Evolutionary conservation across 2,113 vertebrate genomes (phyloP), one percentile per base, ranked within the genome.

Genomic region (Acinonyx jubatus): DNA sequence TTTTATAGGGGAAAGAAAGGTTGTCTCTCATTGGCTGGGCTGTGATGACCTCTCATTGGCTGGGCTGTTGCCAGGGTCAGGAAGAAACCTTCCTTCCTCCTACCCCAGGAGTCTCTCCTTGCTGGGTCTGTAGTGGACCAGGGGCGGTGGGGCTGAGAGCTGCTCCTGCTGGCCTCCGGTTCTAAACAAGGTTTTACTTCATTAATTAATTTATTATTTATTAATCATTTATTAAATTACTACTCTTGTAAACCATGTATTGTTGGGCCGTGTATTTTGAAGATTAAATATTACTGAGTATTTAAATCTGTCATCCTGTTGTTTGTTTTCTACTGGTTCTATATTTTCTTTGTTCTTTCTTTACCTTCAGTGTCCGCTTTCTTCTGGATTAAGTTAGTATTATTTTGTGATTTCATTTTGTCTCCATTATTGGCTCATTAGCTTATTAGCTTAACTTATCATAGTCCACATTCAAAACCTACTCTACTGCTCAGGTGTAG

Each of bases 401-500:
- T 84, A 76, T 25, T 61, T 78, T 79, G 41, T 80, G 33, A 87
- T 80, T 96, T 76, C 41, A 21, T 52, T 81, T 55, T 80, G 38
- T 91, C 7, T 68, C 63, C 18, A 25, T 55, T 31, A 41, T 38
- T 69, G n/a, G 25, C n/a, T 79, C 33, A 61, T 69, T 89, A 52
- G 63, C 71, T 50, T 50, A 23, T 57, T 57, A 57, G 57, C 63
- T 41, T 78, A 25, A 65, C 57, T 65, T 55, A 27, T 0, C 36
- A 6, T 16, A 45, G 48, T 18, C 29, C 4, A 71, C 50, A 8
- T 80, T 29, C 15, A 33, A 14, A 48, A 33, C 0, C 14, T 18
- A 29, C 4, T 0, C 9, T 33, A 7, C 65, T 1, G 0, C 66
- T 73, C 31, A 7, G 1, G 6, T 48, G 8, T 1, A 7, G 19